Percentiles rank a stretch among this genome's conserved stretches.
These are phyloP conservation scores for Trichonephila inaurata DNA, from an alignment of 1,140 invertebrate genomes.

Conservation along the genomic window DNA sequence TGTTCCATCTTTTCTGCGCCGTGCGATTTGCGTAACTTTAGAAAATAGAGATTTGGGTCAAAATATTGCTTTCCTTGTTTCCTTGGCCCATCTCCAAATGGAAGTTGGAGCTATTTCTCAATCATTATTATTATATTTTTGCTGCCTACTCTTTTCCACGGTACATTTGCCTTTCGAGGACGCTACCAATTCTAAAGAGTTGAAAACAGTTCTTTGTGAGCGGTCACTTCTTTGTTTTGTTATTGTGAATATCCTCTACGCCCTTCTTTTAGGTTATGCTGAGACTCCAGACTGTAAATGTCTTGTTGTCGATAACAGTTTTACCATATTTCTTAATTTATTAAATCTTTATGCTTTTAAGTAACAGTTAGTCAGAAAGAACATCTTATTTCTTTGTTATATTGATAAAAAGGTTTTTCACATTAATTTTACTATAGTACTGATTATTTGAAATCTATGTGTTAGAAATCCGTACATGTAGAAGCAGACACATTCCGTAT, in stretches of 20 bases:
- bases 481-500: too few species aligned
- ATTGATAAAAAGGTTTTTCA: too few species aligned
- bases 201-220: constrained; percentile 41
- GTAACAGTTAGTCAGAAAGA: too few species aligned
- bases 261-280: neutral
- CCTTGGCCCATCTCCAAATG: constrained; percentile 49
- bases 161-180: constrained; percentile 45
- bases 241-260: constrained; percentile 18
- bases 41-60: constrained; percentile 61
- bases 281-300: too few species aligned
- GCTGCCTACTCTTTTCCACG: constrained; percentile 36
- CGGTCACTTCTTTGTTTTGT: neutral
- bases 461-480: too few species aligned
- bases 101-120: constrained; percentile 43
- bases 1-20: neutral
- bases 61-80: constrained; percentile 45
- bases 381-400: too few species aligned
- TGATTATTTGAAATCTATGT: too few species aligned
- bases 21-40: constrained; percentile 51
- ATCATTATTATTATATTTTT: constrained; percentile 60
- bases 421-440: too few species aligned
- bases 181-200: constrained; percentile 27
- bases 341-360: too few species aligned
- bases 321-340: too few species aligned
- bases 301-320: too few species aligned